Percentiles rank a stretch among this genome's conserved stretches.
Conservation (phyloP, 2,888 invertebrate genomes). For the Ellobium chinense region DNA sequence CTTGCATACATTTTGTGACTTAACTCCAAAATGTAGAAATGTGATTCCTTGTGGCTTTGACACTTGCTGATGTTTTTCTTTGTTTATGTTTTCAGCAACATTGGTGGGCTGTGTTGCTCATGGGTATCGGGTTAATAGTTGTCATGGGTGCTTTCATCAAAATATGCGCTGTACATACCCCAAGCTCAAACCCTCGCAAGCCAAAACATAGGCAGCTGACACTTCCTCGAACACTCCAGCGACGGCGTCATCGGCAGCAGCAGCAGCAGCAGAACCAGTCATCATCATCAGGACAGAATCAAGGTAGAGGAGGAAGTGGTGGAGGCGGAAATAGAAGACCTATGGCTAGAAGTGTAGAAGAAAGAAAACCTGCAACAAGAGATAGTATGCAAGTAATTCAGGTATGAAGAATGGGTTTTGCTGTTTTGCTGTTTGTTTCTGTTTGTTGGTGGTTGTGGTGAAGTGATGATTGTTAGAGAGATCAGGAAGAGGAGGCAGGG, state of each 20-base stretch:
- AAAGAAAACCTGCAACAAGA: slow-evolving; percentile 26
- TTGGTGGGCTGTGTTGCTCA: slow-evolving; percentile 87
- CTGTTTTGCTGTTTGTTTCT: no score
- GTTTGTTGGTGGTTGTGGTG: no score
- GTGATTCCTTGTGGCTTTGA: no score
- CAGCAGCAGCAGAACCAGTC: slow-evolving; percentile 30
- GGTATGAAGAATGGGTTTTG: no score
- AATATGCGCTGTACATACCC: slow-evolving; percentile 99
- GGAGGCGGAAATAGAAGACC: slow-evolving; percentile 6
- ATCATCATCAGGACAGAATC: slow-evolving; percentile 1
- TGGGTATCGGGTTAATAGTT: slow-evolving; percentile 93
- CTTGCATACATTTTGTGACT: no score
- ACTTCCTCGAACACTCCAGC: slow-evolving; percentile 78
- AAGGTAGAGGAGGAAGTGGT: slow-evolving; percentile 16
- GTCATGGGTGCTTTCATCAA: slow-evolving; percentile 99
- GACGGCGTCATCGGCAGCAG: slow-evolving; percentile 18
- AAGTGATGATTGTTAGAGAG: background rate
- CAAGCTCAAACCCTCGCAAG: slow-evolving; percentile 98
- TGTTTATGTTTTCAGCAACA: slow-evolving; percentile 62
- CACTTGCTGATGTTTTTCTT: no score
- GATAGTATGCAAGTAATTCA: slow-evolving; percentile 20
- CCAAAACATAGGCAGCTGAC: slow-evolving; percentile 93
- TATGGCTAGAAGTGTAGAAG: slow-evolving; percentile 36
- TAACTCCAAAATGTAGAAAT: no score
- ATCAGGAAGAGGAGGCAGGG: no score